Evolutionary conservation across 1,140 invertebrate genomes (phyloP), one percentile per base, ranked within the genome.

Genomic region (Bombus turneri): DNA sequence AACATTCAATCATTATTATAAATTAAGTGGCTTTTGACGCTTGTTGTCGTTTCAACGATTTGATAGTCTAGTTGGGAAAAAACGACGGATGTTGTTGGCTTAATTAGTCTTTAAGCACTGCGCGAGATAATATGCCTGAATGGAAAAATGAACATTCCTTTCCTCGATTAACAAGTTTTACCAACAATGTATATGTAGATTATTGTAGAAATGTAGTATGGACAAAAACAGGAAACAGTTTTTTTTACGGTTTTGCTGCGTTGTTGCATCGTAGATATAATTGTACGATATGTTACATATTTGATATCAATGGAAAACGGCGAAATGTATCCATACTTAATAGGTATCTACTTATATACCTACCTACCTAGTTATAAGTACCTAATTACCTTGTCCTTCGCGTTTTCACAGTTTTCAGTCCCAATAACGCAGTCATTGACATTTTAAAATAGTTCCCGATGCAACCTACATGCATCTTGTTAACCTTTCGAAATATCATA

Each of bases 401-500:
- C 2, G 71, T 34, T 81, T 53, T 34, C 25, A 22, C 28, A 37
- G 31, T 57, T 57, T 22, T 12, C 31, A 22, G 12, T 28, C 18
- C 18, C 28, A 10, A 59, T 22, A 39, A 12, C 22, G 37, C 68
- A 34, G 25, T 37, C 25, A 3, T 37, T 57, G 78, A 68, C 28
- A 71, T 81, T 81, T 71, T 13, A 39, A 39, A 4, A 76, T 8
- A 75, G 2, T 43, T 1, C n/a, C 9, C 28, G 13, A 31, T 18
- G 3, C 41, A 31, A 73, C 18, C 37, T 41, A 57, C 22, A 25
- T 53, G 53, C 28, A 22, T 34, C n/a, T 22, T 15, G 41, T 34
- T 73, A 73, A 81, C 39, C 69, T 73, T 62, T 81, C 80, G 25
- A 59, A 10, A 66, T 68, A 39, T 2, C 8, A 18, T 28, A 37